A percentile compares a stretch with the other conserved stretches of the same genome.
phyloP scores from a whole-genome alignment of 2,888 invertebrate genomes.

The Melanostoma scalare region DNA sequence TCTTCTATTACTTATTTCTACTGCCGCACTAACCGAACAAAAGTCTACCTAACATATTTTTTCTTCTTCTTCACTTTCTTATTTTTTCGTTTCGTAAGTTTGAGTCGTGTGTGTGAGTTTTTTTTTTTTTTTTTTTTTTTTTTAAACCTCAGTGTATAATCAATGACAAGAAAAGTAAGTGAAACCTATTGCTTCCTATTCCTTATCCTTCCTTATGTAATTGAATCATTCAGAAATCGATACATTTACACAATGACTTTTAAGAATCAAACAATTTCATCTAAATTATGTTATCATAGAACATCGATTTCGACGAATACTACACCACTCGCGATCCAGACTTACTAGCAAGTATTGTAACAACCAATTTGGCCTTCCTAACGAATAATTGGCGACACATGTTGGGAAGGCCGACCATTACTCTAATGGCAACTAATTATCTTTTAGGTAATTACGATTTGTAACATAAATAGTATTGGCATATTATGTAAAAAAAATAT shows the following conservation, averaged over 20 bases:
- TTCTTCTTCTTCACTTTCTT: too few relatives aligned
- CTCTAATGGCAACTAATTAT: slow-evolving; percentile 92
- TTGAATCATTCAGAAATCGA: neutral
- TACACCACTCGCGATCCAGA: slow-evolving; percentile 98
- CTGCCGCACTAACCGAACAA: too few relatives aligned
- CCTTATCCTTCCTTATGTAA: slow-evolving; percentile 4
- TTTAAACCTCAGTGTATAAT: too few relatives aligned
- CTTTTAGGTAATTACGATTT: slow-evolving; percentile 88
- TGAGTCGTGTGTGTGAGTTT: too few relatives aligned
- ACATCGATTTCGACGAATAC: slow-evolving; percentile 95
- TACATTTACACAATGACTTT: slow-evolving; percentile 3
- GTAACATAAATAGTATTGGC: slow-evolving; percentile 58
- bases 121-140: too few relatives aligned
- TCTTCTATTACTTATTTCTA: too few relatives aligned
- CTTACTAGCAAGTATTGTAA: slow-evolving; percentile 96
- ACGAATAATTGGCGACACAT: slow-evolving; percentile 98
- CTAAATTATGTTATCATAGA: slow-evolving; percentile 83
- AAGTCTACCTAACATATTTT: too few relatives aligned
- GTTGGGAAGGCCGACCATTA: slow-evolving; percentile 97
- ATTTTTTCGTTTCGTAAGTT: too few relatives aligned
- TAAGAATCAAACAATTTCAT: slow-evolving; percentile 30
- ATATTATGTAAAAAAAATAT: slow-evolving; percentile 22
- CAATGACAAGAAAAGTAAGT: neutral
- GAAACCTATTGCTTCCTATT: neutral
- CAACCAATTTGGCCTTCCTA: slow-evolving; percentile 96